phyloP scores from a whole-genome alignment of 2,113 vertebrate species.

The Connochaetes taurinus region DNA sequence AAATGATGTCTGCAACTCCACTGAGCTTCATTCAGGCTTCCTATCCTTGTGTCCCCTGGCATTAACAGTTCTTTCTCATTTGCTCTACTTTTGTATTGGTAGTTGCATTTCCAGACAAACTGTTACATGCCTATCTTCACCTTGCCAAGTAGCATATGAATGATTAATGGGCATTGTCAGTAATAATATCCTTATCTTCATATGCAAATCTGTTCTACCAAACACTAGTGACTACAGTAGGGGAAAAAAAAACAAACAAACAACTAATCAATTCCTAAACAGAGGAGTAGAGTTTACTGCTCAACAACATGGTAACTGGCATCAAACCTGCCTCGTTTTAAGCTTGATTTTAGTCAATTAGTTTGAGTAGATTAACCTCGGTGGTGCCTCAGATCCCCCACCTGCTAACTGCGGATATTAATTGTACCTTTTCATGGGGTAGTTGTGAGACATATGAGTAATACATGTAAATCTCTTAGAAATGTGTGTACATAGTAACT shows the following conservation, averaged over 20 bases:
- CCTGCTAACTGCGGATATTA: not conserved
- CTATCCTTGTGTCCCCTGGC: not conserved
- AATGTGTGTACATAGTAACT: not conserved
- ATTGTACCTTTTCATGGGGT: not conserved
- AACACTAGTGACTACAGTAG: not conserved
- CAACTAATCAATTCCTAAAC: not conserved
- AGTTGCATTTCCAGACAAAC: not conserved
- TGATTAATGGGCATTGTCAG: not conserved
- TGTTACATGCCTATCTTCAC: not conserved
- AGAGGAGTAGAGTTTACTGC: not conserved
- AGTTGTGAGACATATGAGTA: not conserved
- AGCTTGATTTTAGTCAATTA: not conserved
- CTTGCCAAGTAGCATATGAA: not conserved
- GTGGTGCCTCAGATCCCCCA: not conserved
- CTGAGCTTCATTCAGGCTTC: not conserved
- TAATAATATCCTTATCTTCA: not conserved
- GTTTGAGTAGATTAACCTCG: not conserved
- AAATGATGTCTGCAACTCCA: not conserved
- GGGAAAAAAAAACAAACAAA: not conserved
- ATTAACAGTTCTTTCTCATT: not conserved
- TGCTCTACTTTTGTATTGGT: not conserved
- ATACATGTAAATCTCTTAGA: not conserved
- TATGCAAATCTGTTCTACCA: not conserved
- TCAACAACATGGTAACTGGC: not conserved
- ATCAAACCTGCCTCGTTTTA: not conserved